A percentile compares a stretch with the other conserved stretches of the same genome.
phyloP scores from a whole-genome alignment of 1,140 invertebrate genomes.

The Tetragnatha versicolor region DNA sequence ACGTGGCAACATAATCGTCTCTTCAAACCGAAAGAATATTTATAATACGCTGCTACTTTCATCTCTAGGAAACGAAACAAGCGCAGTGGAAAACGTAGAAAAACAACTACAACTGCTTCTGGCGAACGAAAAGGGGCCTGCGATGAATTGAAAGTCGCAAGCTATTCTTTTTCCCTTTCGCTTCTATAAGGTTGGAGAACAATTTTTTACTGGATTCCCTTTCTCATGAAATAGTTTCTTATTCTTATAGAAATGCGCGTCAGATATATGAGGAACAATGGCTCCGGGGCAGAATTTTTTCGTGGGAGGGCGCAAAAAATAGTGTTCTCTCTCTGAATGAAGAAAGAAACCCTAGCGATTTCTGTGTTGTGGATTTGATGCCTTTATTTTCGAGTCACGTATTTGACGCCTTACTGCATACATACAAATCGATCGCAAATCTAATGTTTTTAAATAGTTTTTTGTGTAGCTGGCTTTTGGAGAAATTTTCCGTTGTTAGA shows the following conservation, averaged over 20 bases:
- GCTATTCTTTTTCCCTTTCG: conserved; percentile 10
- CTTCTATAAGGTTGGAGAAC: conserved; percentile 18
- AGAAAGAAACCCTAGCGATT: neutral
- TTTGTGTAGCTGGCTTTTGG: no score
- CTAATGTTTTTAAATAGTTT: conserved; percentile 19
- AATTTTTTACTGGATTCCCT: conserved; percentile 3
- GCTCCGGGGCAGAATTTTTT: conserved; percentile 26
- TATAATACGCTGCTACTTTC: no score
- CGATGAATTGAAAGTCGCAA: conserved; percentile 34
- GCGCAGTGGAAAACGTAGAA: neutral
- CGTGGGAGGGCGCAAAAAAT: neutral
- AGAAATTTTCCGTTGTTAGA: no score
- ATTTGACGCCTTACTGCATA: neutral
- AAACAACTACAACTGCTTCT: conserved; percentile 22
- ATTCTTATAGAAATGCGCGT: conserved; percentile 15
- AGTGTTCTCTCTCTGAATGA: no score
- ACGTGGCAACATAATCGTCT: no score
- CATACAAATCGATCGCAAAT: conserved; percentile 14
- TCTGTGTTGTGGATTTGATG: conserved; percentile 29
- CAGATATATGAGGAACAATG: conserved; percentile 34
- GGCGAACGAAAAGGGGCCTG: conserved; percentile 28
- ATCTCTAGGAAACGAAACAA: no score
- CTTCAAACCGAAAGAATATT: no score
- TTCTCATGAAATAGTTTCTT: conserved; percentile 32
- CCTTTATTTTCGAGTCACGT: conserved; percentile 30